Base-by-base conservation (phyloP, 2,797 vertebrate genomes). In the Microtus californicus region DNA sequence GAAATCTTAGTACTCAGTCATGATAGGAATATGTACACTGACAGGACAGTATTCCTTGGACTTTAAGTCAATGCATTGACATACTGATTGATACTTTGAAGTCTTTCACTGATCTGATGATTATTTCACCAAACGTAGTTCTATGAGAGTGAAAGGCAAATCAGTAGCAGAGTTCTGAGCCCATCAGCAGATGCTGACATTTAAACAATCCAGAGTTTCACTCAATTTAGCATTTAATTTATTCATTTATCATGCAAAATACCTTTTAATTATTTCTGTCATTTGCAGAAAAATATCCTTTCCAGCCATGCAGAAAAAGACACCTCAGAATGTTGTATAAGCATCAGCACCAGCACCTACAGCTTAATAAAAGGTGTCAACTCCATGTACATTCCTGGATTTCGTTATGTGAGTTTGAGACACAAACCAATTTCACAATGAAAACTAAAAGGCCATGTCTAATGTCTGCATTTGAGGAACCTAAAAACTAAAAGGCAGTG, bases 161-260 rank as follows among this genome's bases (percentile, higher is more conserved):
- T 27, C 25, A 56, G 9, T n/a, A 54, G 76, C 79, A 91, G 56
- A 76, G 82, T 15, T 59, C 56, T 67, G 74, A 54, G 76, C 91
- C 97, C 97, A 61, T 56, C 85, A 85, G 85, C 61, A 45, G 88
- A 95, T 81, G 67, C 51, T 96, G 86, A 79, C 40, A 83, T 96
- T 94, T 95, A 89, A 93, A 87, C 71, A 80, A 78, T 25, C 34
- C 51, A 86, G 14, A 51, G 79, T 78, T 74, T 89, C 81, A 48
- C 92, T 77, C 0, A 0, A 37, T 94, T 94, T 93, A 74, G 5
- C 8, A 96, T 92, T 97, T 82, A 87, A 86, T 25, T 83, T 81
- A 91, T 90, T 90, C 8, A 74, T 27, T 90, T n/a, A 71, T 56
- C 76, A 69, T 56, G 6, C 79, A 85, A 85, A 83, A 29, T 19